Evolutionary conservation across 2,113 vertebrate genomes (phyloP).

Genomic region (Dromaius novaehollandiae): DNA sequence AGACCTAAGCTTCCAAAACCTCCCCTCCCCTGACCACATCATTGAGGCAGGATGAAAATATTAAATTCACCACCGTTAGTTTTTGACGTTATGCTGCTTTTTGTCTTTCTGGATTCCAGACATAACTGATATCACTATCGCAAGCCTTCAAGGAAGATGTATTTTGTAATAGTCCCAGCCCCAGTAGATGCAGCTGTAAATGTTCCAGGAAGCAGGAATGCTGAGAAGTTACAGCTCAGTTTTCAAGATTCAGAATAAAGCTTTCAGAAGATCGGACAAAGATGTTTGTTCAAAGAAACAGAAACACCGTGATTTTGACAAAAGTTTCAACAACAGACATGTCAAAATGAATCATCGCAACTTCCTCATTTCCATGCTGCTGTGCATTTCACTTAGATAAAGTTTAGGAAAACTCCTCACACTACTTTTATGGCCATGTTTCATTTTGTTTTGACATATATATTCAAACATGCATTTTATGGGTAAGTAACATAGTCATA

Average conservation of each 20-base stretch:
- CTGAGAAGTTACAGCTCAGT: neutral
- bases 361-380: neutral
- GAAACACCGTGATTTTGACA: neutral
- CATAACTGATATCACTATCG: accelerated
- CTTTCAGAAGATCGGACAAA: neutral
- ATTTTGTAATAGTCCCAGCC: neutral
- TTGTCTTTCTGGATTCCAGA: neutral
- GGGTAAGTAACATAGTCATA: too few relatives aligned
- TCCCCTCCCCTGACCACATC: neutral
- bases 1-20: neutral
- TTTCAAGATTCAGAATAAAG: neutral
- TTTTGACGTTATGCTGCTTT: neutral
- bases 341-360: accelerated
- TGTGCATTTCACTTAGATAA: neutral
- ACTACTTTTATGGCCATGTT: neutral
- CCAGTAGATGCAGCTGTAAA: neutral
- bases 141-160: neutral
- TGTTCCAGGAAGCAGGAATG: neutral
- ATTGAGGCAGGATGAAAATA: neutral
- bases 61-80: accelerated
- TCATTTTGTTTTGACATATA: neutral
- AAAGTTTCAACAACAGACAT: neutral
- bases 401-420: neutral
- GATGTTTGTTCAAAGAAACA: neutral
- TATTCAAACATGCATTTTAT: neutral